Evolutionary conservation across 53 echinoderm and acorn worm species (phyloP).

Genomic region (Temnopleurus reevesii): DNA sequence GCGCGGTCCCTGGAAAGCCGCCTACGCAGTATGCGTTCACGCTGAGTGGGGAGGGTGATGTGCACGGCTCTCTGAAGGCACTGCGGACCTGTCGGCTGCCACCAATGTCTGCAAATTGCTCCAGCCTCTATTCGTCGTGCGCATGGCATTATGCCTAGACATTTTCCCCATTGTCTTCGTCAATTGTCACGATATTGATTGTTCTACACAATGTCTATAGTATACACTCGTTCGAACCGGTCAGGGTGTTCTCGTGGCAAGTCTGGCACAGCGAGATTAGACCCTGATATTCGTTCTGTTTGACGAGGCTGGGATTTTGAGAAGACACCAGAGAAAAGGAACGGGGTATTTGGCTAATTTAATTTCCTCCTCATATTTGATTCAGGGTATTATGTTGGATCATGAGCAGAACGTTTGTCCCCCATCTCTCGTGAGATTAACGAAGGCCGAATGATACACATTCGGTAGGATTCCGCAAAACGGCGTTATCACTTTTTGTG

Average conservation of each 20-base stretch:
- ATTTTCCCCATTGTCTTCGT: constrained; percentile 41
- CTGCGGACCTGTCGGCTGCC: neutral
- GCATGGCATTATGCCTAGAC: constrained; percentile 10
- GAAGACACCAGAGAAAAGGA: constrained; percentile 33
- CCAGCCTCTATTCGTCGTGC: constrained; percentile 8
- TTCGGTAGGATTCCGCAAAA: neutral
- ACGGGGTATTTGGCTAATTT: constrained; percentile 47
- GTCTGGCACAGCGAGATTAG: constrained; percentile 39
- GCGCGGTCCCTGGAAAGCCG: neutral
- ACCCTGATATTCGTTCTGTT: neutral
- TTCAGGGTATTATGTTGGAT: constrained; percentile 38
- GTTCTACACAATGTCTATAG: constrained; percentile 35
- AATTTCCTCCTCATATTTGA: constrained; percentile 45
- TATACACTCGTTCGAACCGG: neutral
- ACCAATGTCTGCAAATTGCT: neutral
- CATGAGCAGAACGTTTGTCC: constrained; percentile 26
- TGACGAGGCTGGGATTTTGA: neutral
- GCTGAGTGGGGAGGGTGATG: neutral
- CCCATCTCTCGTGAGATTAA: constrained; percentile 8
- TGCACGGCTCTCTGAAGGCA: too few species aligned
- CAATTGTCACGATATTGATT: constrained; percentile 49
- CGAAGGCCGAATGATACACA: constrained; percentile 18
- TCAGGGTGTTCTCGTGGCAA: neutral
- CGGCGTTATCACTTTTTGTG: neutral
- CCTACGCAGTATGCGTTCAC: neutral